Base-by-base conservation (phyloP, 2,113 vertebrate species). In the Tetrao urogallus region DNA sequence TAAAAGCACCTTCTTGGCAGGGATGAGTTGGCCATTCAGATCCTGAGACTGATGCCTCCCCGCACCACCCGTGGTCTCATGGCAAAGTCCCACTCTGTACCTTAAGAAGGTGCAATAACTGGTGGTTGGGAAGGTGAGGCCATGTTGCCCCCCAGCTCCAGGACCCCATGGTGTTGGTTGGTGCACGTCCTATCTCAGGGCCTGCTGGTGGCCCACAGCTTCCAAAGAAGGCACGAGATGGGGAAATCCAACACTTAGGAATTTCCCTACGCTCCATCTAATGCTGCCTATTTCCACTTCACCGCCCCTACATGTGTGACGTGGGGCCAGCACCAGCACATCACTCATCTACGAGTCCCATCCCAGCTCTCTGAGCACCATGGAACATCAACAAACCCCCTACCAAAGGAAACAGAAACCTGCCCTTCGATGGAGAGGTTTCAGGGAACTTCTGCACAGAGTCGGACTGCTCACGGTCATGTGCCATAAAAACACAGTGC, bases 41-140 rank as follows among this genome's bases (percentile, higher is more conserved):
- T 32, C 48, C 2, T 3, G 28, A 27, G 61, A 27, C 19, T 0
- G 1, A 4, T 0, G 1, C 10, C 19, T 47, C 24, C 30, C 22
- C 8, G 30, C 40, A 8, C 19, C 0, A 0, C 13, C 34, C n/a
- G 52, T 34, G 45, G 28, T 24, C 58, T 48, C 7, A 28, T 3
- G 13, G 21, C 48, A 40, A 78, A 78, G 50, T 47, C 30, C 43
- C 32, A 36, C 56, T n/a, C 34, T 38, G 61, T n/a, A 20, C 14
- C 22, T 40, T 56, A 61, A 38, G n/a, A 84, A 65, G 15, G 3
- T 16, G 21, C 28, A 84, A 12, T 36, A 65, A 47, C 25, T 16
- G 12, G 8, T 10, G 13, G 42, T 25, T 1, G 3, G 42, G 3
- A 12, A 25, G 58, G 4, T 60, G 58, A 48, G 11, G 36, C 6